Evolutionary conservation across 2,888 invertebrate species (phyloP).

Genomic region (Listrodromus nycthemerus): DNA sequence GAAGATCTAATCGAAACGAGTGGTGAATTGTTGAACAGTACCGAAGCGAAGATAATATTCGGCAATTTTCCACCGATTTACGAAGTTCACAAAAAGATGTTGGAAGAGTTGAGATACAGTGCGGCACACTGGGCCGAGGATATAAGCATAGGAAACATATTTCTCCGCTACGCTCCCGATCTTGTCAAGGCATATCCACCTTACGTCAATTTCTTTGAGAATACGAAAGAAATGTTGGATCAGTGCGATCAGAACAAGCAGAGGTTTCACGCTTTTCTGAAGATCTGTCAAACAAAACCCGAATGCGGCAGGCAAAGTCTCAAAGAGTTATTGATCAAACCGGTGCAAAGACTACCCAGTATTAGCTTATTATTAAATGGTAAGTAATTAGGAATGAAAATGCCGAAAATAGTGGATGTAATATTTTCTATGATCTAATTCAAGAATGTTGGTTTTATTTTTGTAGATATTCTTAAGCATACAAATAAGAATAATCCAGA

Average conservation of each 20-base stretch:
- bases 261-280: conserved; percentile 98
- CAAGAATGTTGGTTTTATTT: background rate
- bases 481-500: conserved; percentile 96
- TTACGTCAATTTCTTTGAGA: conserved; percentile 99
- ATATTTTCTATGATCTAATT: background rate
- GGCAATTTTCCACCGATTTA: conserved; percentile 97
- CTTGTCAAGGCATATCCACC: conserved; percentile 98
- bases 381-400: conserved; percentile 83
- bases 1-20: conserved; percentile 91
- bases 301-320: conserved; percentile 98
- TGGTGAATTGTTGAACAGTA: conserved; percentile 92
- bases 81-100: conserved; percentile 94
- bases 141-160: conserved; percentile 93
- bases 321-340: conserved; percentile 98
- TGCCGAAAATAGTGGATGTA: background rate
- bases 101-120: conserved; percentile 86
- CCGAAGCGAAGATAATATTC: conserved; percentile 97
- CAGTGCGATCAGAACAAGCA: conserved; percentile 97
- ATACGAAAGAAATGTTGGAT: conserved; percentile 96
- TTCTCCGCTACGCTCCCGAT: conserved; percentile 94
- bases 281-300: conserved; percentile 96
- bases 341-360: conserved; percentile 98
- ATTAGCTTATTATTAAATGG: conserved; percentile 97
- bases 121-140: conserved; percentile 95
- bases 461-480: conserved; percentile 95